A percentile compares a stretch with the other conserved stretches of the same genome.
Evolutionary conservation across 2,113 vertebrate species (phyloP).

Genomic region (Cardinalis cardinalis): DNA sequence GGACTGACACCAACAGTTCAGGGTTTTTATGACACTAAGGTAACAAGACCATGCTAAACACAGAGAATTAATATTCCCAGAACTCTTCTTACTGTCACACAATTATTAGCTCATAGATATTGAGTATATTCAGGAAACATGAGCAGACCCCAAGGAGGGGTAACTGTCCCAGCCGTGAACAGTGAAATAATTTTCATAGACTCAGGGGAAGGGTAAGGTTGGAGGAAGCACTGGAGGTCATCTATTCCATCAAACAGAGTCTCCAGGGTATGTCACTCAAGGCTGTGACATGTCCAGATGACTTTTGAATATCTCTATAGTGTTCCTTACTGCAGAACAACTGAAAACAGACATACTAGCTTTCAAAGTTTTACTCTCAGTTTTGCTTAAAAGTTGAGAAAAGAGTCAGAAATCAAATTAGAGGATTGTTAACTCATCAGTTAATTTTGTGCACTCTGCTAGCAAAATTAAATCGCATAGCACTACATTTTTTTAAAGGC

Average conservation of each 20-base stretch:
- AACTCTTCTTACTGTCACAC: background rate
- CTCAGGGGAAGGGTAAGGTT: background rate
- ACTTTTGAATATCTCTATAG: background rate
- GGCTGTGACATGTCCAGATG: background rate
- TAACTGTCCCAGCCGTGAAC: background rate
- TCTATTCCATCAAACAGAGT: background rate
- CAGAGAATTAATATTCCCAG: background rate
- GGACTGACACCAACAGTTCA: constrained; percentile 14
- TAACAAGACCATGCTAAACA: background rate
- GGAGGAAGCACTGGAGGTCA: background rate
- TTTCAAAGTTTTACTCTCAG: background rate
- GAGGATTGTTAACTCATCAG: background rate
- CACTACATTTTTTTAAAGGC: background rate
- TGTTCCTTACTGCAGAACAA: background rate
- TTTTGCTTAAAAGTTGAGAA: background rate
- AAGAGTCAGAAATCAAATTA: background rate
- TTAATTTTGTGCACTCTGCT: background rate
- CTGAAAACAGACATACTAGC: background rate
- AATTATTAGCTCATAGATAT: background rate
- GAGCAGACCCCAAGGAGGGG: background rate
- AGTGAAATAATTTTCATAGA: background rate
- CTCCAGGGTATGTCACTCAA: background rate
- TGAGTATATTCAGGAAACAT: background rate
- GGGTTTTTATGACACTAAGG: background rate
- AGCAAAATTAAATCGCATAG: background rate